Conservation (phyloP, 2,797 vertebrate genomes). For the Pseudochaenichthys georgianus region DNA sequence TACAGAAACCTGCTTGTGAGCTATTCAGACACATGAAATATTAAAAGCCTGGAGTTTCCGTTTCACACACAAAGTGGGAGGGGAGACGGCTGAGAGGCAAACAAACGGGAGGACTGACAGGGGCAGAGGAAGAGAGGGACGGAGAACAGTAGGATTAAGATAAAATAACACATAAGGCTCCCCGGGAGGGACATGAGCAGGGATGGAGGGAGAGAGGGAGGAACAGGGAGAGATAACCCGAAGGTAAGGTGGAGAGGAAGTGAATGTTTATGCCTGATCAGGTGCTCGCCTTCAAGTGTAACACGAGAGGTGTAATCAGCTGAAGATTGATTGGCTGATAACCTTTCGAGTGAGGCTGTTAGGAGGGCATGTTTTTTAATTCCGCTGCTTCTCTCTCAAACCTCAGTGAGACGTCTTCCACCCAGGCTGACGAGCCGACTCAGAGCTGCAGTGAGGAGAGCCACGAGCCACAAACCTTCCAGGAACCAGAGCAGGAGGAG, state of each 20-base stretch:
- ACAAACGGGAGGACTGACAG: conserved; percentile 13
- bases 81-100: conserved; percentile 28
- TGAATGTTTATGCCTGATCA: conserved; percentile 45
- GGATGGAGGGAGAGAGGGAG: conserved; percentile 78
- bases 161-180: conserved; percentile 50
- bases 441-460: conserved; percentile 25
- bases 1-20: conserved; percentile 85
- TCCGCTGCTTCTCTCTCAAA: conserved; percentile 43
- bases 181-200: conserved; percentile 61
- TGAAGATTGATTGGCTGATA: conserved; percentile 67
- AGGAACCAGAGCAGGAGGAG: conserved; percentile 17
- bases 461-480: conserved; percentile 9
- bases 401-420: conserved; percentile 56
- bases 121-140: conserved; percentile 24
- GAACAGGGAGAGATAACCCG: conserved; percentile 51
- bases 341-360: conserved; percentile 52
- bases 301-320: conserved; percentile 61
- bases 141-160: conserved; percentile 51
- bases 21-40: conserved; percentile 88
- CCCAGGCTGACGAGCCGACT: conserved; percentile 34
- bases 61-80: conserved; percentile 71
- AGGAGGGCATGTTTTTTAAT: conserved; percentile 58
- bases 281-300: conserved; percentile 44
- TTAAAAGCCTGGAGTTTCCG: conserved; percentile 84
- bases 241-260: conserved; percentile 64